Percentiles rank a stretch among this genome's conserved stretches.
Conservation (phyloP, 2,113 vertebrate species). For the Myiagra hebetior region DNA sequence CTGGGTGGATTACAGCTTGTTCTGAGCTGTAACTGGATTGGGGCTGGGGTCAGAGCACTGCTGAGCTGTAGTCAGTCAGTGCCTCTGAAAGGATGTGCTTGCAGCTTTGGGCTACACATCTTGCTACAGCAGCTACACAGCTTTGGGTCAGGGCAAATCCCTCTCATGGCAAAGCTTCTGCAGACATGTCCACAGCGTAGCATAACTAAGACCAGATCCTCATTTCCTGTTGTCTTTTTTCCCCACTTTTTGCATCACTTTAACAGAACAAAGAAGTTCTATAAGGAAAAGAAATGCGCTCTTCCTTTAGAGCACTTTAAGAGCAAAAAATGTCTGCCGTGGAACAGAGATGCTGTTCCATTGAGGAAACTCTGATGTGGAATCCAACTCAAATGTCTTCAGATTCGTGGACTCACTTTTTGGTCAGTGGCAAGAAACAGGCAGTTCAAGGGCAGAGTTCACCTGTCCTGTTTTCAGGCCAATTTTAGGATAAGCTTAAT, state of each 20-base stretch:
- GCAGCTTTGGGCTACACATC: background rate
- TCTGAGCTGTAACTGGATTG: background rate
- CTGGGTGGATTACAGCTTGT: background rate
- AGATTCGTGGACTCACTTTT: background rate
- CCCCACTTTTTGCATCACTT: background rate
- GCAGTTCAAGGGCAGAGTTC: background rate
- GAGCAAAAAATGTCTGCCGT: background rate
- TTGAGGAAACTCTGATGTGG: background rate
- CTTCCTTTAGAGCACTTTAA: background rate
- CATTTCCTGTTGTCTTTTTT: fast-evolving
- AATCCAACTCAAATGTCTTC: background rate
- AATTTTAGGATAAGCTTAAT: background rate
- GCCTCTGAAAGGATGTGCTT: background rate
- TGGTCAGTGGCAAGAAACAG: background rate
- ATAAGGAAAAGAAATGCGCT: background rate
- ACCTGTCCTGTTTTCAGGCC: background rate
- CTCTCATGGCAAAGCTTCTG: background rate
- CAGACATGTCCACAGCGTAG: background rate
- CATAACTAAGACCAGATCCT: background rate
- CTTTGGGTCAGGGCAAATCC: background rate
- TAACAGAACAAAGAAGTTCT: background rate
- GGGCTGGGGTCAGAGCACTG: background rate
- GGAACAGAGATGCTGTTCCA: background rate
- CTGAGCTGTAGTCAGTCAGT: background rate
- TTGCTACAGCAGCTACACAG: background rate